Percentiles rank a stretch among this genome's conserved stretches.
Evolutionary conservation across 1,140 invertebrate genomes (phyloP).

Genomic region (Micrasema longulum): DNA sequence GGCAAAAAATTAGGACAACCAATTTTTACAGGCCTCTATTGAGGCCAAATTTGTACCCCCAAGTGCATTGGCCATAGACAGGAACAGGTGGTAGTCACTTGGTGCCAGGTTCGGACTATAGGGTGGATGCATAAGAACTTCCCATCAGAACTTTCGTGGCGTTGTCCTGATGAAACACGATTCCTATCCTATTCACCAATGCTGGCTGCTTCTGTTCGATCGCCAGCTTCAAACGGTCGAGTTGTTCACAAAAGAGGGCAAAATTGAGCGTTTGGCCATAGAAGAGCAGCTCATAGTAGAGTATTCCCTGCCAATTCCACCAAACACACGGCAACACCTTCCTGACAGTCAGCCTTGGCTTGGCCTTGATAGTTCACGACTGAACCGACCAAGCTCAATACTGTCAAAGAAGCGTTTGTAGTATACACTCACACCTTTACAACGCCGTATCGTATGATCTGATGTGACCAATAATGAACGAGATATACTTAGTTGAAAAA

Average conservation of each 20-base stretch:
- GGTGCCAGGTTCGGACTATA: conserved; percentile 17
- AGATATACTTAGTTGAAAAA: conserved; percentile 33
- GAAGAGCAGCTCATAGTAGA: no score
- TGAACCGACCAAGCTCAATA: conserved; percentile 50
- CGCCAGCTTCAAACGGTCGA: conserved; percentile 20
- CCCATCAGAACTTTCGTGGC: no score
- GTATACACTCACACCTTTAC: conserved; percentile 11
- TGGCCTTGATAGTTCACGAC: conserved; percentile 45
- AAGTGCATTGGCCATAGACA: conserved; percentile 3
- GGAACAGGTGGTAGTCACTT: conserved; percentile 7
- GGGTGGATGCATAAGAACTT: conserved; percentile 10
- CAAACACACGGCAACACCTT: no score
- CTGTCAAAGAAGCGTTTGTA: conserved; percentile 18
- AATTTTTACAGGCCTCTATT: conserved; percentile 18
- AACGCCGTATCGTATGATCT: conserved; percentile 1
- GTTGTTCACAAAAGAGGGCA: conserved; percentile 12
- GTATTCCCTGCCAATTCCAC: no score
- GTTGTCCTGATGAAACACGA: conserved; percentile 12
- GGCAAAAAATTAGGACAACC: conserved; percentile 13
- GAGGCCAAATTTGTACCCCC: neutral
- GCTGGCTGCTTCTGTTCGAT: conserved; percentile 18
- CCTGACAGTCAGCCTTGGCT: no score
- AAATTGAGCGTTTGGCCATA: conserved; percentile 13
- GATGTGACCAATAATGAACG: conserved; percentile 4
- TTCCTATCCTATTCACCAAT: conserved; percentile 23